phyloP scores from a whole-genome alignment of 2,888 invertebrate species.

The Mimumesa dahlbomi region DNA sequence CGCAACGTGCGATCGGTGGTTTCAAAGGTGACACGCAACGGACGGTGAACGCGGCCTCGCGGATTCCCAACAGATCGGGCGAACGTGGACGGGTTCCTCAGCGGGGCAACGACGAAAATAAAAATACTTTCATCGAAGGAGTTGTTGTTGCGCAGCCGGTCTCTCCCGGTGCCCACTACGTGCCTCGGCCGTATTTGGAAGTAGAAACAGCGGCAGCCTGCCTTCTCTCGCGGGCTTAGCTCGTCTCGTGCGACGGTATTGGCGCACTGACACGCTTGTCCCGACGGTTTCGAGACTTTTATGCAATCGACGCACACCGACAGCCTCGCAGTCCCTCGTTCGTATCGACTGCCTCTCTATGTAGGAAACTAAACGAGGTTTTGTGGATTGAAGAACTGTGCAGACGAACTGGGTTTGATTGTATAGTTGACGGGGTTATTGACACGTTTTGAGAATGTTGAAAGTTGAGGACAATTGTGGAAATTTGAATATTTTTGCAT shows the following conservation, averaged over 20 bases:
- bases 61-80: conserved; percentile 19
- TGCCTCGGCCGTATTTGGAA: conserved; percentile 67
- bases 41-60: background rate
- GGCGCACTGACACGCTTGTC: conserved; percentile 18
- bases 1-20: conserved; percentile 8
- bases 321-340: no score
- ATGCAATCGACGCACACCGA: conserved; percentile 21
- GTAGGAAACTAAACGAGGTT: no score
- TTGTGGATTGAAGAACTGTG: no score
- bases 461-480: no score
- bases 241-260: conserved; percentile 36
- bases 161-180: conserved; percentile 33
- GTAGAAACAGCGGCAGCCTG: conserved; percentile 55
- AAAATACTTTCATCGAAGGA: conserved; percentile 68
- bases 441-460: no score
- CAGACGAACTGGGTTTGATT: no score
- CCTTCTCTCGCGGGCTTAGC: conserved; percentile 42
- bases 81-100: conserved; percentile 44
- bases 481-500: no score
- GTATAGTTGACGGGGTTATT: no score
- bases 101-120: conserved; percentile 52
- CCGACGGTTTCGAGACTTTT: conserved; percentile 19
- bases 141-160: conserved; percentile 65
- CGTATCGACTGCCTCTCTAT: no score
- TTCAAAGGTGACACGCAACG: conserved; percentile 19